These are phyloP conservation scores for Drosophila grimshawi DNA, from an alignment of 1,140 invertebrate species.

Conservation along the genomic window DNA sequence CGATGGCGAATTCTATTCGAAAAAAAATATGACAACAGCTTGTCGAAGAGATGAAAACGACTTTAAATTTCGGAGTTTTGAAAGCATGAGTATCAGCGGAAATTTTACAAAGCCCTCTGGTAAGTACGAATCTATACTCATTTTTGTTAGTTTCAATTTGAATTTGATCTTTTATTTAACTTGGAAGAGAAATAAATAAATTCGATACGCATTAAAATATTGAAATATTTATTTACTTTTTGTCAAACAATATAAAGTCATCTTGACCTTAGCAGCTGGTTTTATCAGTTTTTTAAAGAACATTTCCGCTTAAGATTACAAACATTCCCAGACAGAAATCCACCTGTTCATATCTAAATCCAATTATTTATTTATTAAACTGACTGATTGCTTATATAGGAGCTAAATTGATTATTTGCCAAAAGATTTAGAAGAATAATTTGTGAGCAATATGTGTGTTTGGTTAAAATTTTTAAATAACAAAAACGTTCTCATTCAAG, in stretches of 20 bases:
- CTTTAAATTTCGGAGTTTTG: conserved; percentile 48
- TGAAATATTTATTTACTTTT: no score
- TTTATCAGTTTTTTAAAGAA: neutral
- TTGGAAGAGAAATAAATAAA: no score
- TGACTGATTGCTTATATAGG: neutral
- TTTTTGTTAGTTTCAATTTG: neutral
- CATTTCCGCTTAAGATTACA: neutral
- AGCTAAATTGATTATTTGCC: no score
- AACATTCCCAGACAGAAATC: neutral
- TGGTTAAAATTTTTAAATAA: no score
- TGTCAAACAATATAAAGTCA: no score
- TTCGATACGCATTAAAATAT: no score
- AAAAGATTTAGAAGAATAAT: no score
- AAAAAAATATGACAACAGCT: conserved; percentile 53
- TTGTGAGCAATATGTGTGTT: no score
- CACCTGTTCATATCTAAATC: neutral
- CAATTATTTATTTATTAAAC: neutral
- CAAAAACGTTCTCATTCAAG: no score
- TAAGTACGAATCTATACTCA: conserved; percentile 24
- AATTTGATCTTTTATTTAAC: no score
- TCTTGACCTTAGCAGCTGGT: no score
- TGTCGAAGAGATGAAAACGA: conserved; percentile 49
- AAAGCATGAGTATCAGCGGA: conserved; percentile 50
- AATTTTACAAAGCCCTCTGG: conserved; percentile 59
- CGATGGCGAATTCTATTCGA: conserved; percentile 71